Evolutionary conservation across 2,888 invertebrate genomes (phyloP).

Genomic region (Baccha elongata): DNA sequence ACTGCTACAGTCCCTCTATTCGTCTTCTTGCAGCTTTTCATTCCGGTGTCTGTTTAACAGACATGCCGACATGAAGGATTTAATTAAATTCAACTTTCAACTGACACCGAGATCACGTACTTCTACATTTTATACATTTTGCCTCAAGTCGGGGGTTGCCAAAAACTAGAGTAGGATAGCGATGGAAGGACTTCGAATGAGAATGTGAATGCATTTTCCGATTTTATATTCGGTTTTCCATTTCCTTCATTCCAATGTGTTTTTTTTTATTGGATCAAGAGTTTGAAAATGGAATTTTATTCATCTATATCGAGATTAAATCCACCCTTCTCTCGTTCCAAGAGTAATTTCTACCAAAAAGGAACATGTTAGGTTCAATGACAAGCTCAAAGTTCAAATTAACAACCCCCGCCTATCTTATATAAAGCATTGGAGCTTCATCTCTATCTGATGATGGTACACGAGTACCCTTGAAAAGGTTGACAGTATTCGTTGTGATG

Average conservation of each 20-base stretch:
- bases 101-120: conserved; percentile 78
- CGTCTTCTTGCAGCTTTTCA: conserved; percentile 51
- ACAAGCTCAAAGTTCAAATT: conserved; percentile 68
- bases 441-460: background rate
- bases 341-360: conserved; percentile 54
- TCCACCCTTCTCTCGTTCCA: background rate
- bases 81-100: conserved; percentile 82
- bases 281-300: conserved; percentile 24
- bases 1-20: conserved; percentile 43
- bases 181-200: conserved; percentile 1
- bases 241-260: conserved; percentile 15
- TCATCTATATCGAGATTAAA: background rate
- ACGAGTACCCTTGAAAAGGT: conserved; percentile 10
- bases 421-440: background rate
- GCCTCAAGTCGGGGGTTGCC: conserved; percentile 35
- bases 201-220: conserved; percentile 47
- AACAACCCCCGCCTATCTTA: background rate
- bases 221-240: conserved; percentile 44
- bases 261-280: background rate
- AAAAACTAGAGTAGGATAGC: background rate
- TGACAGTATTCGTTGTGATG: conserved; percentile 37
- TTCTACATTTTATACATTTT: conserved; percentile 48
- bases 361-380: conserved; percentile 68
- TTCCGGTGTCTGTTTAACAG: conserved; percentile 80
- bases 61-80: conserved; percentile 83